These are phyloP conservation scores for Erebia ligea DNA, from an alignment of 2,888 invertebrate species.

Conservation along the genomic window DNA sequence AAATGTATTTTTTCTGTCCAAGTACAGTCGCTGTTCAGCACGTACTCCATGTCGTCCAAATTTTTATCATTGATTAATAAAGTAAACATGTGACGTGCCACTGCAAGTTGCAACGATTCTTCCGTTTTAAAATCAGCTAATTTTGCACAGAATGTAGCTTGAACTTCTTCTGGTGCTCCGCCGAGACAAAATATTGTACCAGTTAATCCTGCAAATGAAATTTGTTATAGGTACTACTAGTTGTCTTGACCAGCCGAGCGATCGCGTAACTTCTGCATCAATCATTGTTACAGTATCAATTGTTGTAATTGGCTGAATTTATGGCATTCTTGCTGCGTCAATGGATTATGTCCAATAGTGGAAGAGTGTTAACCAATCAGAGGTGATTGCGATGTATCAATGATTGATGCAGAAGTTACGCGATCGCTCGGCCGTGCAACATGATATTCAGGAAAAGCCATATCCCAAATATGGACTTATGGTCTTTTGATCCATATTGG, in stretches of 20 bases:
- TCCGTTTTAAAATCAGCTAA: conserved; percentile 42
- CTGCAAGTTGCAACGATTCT: conserved; percentile 46
- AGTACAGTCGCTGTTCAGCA: conserved; percentile 23
- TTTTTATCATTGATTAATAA: conserved; percentile 42
- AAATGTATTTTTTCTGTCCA: conserved; percentile 54
- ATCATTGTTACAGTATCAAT: too few species aligned
- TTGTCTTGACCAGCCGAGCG: too few species aligned
- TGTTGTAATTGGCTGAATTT: too few species aligned
- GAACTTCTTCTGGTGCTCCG: conserved; percentile 52
- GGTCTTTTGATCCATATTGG: neutral
- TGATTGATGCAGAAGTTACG: too few species aligned
- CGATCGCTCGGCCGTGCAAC: too few species aligned
- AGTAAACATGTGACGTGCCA: conserved; percentile 47
- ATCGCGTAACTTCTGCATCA: too few species aligned
- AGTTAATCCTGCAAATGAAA: conserved; percentile 48
- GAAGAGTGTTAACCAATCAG: too few species aligned
- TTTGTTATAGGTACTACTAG: neutral
- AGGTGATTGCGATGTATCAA: too few species aligned
- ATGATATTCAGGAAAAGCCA: too few species aligned
- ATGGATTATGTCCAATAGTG: too few species aligned
- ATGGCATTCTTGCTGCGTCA: too few species aligned
- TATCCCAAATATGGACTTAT: too few species aligned
- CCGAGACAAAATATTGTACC: conserved; percentile 63
- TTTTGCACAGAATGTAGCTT: conserved; percentile 43
- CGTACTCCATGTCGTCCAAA: conserved; percentile 37